Evolutionary conservation across 2,888 invertebrate genomes (phyloP), one percentile per base, ranked within the genome.

Genomic region (Troglohyphantes excavatus): DNA sequence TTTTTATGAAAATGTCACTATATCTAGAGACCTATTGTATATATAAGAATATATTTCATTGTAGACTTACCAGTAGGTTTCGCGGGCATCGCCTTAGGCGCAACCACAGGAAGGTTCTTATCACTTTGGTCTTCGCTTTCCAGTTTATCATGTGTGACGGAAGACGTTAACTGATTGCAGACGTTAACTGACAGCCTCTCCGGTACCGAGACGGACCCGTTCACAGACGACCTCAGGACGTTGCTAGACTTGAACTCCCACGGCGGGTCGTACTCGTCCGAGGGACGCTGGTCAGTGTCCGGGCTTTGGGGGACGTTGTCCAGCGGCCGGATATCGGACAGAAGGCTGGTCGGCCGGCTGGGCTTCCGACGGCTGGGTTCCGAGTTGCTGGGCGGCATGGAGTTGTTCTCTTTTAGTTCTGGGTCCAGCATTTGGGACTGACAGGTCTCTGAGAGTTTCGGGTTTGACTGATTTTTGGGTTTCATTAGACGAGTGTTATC

Each of bases 201-300:
- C 13, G 90, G 82, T n/a, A 90, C 85, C 11, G 90, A 90, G 11
- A 85, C 26, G 29, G 90, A 90, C 73, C 85, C 90, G 59, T 89
- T 89, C 5, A 90, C 84, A 3, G 84, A 79, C 43, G 90, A 79
- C 81, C 85, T 67, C 21, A 82, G 39, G 2, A 87, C 67, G 7
- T 81, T 76, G 53, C 43, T 19, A 13, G 39, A 39, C 67, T 81
- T 86, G 46, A 87, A 76, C 53, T 91, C 91, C 91, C 91, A 91
- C 9, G 91, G 91, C 21, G 88, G 84, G 68, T 91, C 91, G 67
- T 91, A 91, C 5, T 91, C 91, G 29, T 89, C 90, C 21, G 88
- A 78, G 2, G 91, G 91, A 33, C 91, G 21, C 21, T 53, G 72
- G 81, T 91, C 91, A 21, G 86, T 89, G 46, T 85, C 76, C 17